Conservation (phyloP, 2,113 vertebrate genomes). For the Sorex araneus region DNA sequence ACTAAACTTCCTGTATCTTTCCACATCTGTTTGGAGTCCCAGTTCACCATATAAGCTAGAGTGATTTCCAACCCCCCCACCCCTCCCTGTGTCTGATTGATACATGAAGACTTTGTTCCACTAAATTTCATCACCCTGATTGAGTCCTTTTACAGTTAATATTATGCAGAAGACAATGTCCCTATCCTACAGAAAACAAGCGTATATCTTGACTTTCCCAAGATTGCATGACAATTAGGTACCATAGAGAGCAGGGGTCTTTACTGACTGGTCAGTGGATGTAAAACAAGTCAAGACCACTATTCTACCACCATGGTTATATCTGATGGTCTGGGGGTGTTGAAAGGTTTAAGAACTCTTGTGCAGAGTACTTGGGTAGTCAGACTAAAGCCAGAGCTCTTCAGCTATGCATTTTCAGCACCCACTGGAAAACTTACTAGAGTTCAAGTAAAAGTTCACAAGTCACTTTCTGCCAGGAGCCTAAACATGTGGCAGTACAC, state of each 20-base stretch:
- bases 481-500: not conserved
- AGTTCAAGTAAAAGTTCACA: not conserved
- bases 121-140: not conserved
- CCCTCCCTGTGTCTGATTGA: no score
- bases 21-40: not conserved
- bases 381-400: not conserved
- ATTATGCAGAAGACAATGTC: constrained; percentile 1
- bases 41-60: not conserved
- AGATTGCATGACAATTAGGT: not conserved
- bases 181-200: constrained; percentile 38
- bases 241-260: no score
- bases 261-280: not conserved
- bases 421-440: not conserved
- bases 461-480: not conserved
- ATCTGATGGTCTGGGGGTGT: no score
- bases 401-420: not conserved
- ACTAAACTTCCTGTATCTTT: not conserved
- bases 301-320: no score
- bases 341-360: no score
- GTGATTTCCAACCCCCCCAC: no score
- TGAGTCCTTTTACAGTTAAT: not conserved
- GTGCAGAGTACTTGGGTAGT: rapidly evolving
- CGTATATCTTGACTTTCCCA: not conserved
- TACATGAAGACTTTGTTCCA: not conserved
- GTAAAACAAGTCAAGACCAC: no score